Base-by-base conservation (phyloP, 1,140 invertebrate species). In the Brachionus asplanchnoidis region DNA sequence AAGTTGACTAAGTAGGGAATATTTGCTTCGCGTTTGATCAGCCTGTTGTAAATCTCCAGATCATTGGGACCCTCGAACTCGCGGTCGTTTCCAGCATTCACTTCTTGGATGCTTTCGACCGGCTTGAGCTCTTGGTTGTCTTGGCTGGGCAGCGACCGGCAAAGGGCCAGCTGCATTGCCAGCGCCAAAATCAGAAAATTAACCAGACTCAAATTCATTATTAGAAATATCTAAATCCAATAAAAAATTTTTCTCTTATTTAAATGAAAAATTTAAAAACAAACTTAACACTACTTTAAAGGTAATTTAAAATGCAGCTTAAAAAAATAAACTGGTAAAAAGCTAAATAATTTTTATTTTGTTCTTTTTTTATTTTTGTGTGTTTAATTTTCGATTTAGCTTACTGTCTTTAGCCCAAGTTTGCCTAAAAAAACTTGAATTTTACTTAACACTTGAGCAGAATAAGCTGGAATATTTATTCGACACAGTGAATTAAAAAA, bases 1-100 rank as follows among this genome's bases (percentile, higher is more conserved):
- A 73, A 73, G n/a, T 73, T 73, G 12, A 73, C 68, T 42, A 73
- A 40, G 23, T 73, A 73, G 40, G 68, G 68, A 42, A 73, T 73
- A 23, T 73, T 73, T 8, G 68, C 68, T 6, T 73, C 68, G 2
- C 68, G 68, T 17, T 42, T 73, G n/a, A 73, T 73, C 36, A 73
- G 42, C 23, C 68, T 40, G 17, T 73, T 42, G 40, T 73, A 73
- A 42, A 73, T 73, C 8, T 73, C 68, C 17, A 42, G 36, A 42
- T 73, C 68, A 36, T 73, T 40, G 14, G 7, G 68, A 20, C 32
- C 42, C 7, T 42, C 68, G 17, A 73, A 42, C 0, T 40, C 32
- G n/a, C 32, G 32, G 11, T 73, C 68, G 5, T 42, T 42, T 32
- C 32, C 66, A 40, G 26, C 66, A 17, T 73, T 73, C 20, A 60